A percentile compares a stretch with the other conserved stretches of the same genome.
Conservation (phyloP, 2,888 invertebrate species). For the Acrobasis consociella region DNA sequence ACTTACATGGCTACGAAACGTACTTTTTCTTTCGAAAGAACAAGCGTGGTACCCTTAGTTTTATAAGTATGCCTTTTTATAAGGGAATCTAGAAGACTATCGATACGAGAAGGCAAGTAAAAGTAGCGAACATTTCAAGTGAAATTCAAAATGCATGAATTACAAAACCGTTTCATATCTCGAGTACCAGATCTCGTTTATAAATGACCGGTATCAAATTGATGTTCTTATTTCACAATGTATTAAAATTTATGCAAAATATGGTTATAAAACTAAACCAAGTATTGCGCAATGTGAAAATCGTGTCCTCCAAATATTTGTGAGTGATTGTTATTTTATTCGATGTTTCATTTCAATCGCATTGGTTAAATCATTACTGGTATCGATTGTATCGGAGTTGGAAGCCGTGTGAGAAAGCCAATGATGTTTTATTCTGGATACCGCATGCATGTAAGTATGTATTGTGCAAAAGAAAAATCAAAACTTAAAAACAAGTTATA, state of each 20-base stretch:
- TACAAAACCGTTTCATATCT: conserved; percentile 17
- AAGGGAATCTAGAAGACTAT: no score
- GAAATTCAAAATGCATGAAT: conserved; percentile 18
- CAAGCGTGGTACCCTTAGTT: no score
- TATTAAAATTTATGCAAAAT: conserved; percentile 25
- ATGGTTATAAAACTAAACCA: conserved; percentile 20
- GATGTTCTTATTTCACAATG: conserved; percentile 24
- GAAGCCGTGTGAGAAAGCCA: conserved; percentile 55
- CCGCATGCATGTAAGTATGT: no score
- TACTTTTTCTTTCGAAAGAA: no score
- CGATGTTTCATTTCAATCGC: conserved; percentile 27
- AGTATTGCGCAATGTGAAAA: conserved; percentile 18
- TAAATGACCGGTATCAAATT: conserved; percentile 21
- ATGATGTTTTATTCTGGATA: no score
- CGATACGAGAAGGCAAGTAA: not conserved
- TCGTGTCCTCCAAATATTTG: conserved; percentile 20
- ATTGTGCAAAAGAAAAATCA: no score
- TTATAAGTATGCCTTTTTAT: no score
- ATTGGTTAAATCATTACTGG: conserved; percentile 38
- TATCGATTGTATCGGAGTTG: conserved; percentile 32
- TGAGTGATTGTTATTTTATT: conserved; percentile 15
- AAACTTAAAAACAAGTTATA: no score
- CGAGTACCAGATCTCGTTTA: conserved; percentile 19
- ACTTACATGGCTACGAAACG: no score
- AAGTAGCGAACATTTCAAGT: not conserved